These are phyloP conservation scores for Lemur catta DNA, from an alignment of 2,797 vertebrate genomes.

Conservation along the genomic window DNA sequence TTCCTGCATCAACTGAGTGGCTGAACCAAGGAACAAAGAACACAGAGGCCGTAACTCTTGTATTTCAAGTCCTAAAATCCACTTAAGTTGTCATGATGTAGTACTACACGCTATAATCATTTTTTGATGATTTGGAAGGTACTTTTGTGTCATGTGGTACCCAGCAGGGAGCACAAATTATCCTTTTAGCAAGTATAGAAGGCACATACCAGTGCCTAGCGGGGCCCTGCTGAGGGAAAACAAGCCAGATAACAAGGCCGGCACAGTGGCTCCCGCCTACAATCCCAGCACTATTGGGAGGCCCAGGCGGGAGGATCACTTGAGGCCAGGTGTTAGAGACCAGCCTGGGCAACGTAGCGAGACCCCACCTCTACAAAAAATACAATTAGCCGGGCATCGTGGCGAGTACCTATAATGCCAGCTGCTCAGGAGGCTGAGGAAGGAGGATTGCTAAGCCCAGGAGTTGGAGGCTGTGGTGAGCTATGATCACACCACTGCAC, in stretches of 20 bases:
- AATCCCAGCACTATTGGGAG: background rate
- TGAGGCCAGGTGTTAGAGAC: background rate
- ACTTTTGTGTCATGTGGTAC: background rate
- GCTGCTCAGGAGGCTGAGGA: too few relatives aligned
- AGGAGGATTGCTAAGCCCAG: too few relatives aligned
- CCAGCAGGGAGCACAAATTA: rapidly evolving
- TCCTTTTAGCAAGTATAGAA: background rate
- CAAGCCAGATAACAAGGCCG: background rate
- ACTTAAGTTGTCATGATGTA: too few relatives aligned
- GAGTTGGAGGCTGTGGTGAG: too few relatives aligned
- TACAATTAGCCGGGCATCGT: background rate
- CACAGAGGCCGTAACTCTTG: rapidly evolving
- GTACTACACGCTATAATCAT: rapidly evolving
- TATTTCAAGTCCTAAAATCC: background rate
- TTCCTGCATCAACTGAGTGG: background rate
- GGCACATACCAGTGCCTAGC: rapidly evolving
- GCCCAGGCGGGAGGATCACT: background rate
- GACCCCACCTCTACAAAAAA: background rate
- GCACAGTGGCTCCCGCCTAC: background rate
- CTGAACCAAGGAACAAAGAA: background rate
- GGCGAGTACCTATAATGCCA: too few relatives aligned
- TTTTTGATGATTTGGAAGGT: background rate
- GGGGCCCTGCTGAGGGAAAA: background rate
- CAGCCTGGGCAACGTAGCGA: background rate
- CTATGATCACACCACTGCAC: too few relatives aligned